Evolutionary conservation across 1,140 invertebrate species (phyloP), one percentile per base, ranked within the genome.

Genomic region (Batillaria attramentaria): DNA sequence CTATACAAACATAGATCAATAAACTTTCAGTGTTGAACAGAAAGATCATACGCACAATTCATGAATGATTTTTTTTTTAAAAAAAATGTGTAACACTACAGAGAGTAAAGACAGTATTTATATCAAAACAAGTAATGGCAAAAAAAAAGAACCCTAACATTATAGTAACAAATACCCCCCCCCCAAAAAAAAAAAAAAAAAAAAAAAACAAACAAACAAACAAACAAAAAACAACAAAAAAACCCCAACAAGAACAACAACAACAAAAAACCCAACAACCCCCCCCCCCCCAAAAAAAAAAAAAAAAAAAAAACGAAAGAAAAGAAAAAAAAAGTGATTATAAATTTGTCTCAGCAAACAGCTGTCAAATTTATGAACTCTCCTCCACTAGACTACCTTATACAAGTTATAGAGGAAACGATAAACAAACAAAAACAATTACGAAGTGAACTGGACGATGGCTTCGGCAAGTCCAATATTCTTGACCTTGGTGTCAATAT

Each of bases 401-500:
- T 35, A 62, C 33, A 18, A 78, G 57, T 20, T 57, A 54, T 50
- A 24, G 35, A 50, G n/a, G n/a, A 4, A 70, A 35, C 24, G 16
- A 79, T 33, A 42, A 62, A 62, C 42, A 2, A 62, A 42, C n/a
- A 31, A 60, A 66, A 70, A 66, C 20, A 70, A 93, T 93, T 94
- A 98, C 97, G 95, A 93, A 85, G 96, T 95, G 92, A 98, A 98
- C 91, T 96, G 95, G 65, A 97, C 94, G 77, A 98, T 95, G 42
- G 96, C 97, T 93, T 98, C 96, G 91, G 95, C 96, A 5, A 98
- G 92, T 6, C 97, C 97, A 85, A 98, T 94, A 92, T 95, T 95
- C 91, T 95, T 96, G 81, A 98, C 95, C 92, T 97, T 95, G 24
- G 93, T 94, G 89, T 98, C 96, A 37, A 94, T 87, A 87, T 96